Evolutionary conservation across 2,888 invertebrate genomes (phyloP).

Genomic region (Leptinotarsa haldemani): DNA sequence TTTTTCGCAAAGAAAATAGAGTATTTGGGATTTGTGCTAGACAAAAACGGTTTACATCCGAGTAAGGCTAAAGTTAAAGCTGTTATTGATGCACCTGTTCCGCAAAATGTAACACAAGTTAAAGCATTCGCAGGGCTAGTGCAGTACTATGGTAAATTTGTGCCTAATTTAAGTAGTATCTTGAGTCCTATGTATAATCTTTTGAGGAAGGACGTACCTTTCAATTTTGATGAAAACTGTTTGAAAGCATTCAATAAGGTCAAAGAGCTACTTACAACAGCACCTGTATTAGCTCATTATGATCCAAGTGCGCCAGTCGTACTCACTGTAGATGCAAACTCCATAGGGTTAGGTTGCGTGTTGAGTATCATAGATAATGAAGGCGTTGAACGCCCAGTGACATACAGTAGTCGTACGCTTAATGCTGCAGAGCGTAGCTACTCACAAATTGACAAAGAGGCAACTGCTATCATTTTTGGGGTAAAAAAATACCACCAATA

Average conservation of each 20-base stretch:
- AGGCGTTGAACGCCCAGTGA: constrained; percentile 56
- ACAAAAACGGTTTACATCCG: constrained; percentile 37
- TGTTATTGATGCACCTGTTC: constrained; percentile 32
- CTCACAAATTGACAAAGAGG: constrained; percentile 35
- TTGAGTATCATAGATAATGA: constrained; percentile 50
- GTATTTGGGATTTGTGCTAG: constrained; percentile 34
- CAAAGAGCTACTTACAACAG: constrained; percentile 43
- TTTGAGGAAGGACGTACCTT: constrained; percentile 35
- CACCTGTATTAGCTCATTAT: constrained; percentile 18
- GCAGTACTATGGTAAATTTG: constrained; percentile 39
- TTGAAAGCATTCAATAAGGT: constrained; percentile 36
- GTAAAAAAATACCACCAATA: constrained; percentile 59
- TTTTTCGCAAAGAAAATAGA: neutral
- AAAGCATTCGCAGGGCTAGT: neutral
- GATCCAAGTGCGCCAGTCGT: too few species aligned
- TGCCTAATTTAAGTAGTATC: constrained; percentile 33
- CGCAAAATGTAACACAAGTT: constrained; percentile 22
- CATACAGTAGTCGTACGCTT: constrained; percentile 54
- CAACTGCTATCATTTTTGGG: constrained; percentile 51
- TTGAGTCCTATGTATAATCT: constrained; percentile 42
- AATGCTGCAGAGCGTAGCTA: constrained; percentile 48
- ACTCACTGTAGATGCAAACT: too few species aligned
- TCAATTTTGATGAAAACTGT: constrained; percentile 32
- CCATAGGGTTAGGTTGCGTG: constrained; percentile 47
- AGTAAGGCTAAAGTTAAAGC: constrained; percentile 31